These are phyloP conservation scores for Sarcophilus harrisii DNA, from an alignment of 2,797 vertebrate species.

Conservation along the genomic window DNA sequence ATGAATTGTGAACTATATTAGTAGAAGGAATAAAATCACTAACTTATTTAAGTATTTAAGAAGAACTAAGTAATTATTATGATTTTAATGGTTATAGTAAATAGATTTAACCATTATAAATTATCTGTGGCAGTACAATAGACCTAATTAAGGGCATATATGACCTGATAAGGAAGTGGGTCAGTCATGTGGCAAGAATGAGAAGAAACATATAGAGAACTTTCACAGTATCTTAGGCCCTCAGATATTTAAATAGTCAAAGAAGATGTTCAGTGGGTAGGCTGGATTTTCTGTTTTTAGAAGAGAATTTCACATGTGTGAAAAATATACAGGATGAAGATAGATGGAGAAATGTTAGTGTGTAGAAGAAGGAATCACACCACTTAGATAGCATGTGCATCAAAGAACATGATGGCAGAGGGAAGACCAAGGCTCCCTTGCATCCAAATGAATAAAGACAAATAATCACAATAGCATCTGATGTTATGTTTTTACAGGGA, in stretches of 20 bases:
- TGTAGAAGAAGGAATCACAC: not conserved
- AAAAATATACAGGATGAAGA: not conserved
- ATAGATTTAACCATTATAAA: not conserved
- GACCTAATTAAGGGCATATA: not conserved
- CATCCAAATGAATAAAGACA: not conserved
- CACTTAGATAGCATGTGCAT: not conserved
- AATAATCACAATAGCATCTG: not conserved
- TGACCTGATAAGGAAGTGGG: not conserved
- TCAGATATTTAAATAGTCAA: not conserved
- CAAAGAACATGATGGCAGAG: not conserved
- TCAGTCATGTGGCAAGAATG: not conserved
- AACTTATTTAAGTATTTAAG: not conserved
- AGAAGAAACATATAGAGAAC: not conserved
- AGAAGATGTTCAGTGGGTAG: not conserved
- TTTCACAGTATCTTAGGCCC: not conserved
- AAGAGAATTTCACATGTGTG: not conserved
- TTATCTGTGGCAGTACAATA: not conserved
- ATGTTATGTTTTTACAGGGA: not conserved
- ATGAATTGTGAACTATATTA: not conserved
- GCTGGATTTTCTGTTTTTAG: not conserved
- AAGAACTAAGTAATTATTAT: not conserved
- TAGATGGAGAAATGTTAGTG: not conserved
- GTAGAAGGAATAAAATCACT: not conserved
- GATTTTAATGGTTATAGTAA: not conserved
- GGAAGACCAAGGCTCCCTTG: not conserved